These are phyloP conservation scores for Indri indri DNA, from an alignment of 2,113 vertebrate genomes.

Conservation along the genomic window DNA sequence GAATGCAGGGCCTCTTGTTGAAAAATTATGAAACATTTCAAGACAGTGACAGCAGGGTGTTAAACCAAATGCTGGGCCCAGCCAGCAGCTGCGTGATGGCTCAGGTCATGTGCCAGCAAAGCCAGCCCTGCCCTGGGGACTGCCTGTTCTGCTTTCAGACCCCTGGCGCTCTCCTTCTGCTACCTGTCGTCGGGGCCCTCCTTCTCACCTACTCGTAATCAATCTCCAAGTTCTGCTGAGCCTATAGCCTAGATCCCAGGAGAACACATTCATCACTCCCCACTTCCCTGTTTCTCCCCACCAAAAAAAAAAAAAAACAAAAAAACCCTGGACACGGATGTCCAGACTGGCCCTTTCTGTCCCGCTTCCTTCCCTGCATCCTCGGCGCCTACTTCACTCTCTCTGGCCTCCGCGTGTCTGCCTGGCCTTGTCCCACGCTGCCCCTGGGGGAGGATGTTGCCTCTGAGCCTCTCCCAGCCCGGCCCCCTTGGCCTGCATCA, in stretches of 20 bases:
- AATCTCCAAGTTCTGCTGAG: neutral
- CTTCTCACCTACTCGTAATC: neutral
- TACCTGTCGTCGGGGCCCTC: accelerated
- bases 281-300: neutral
- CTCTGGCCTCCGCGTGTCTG: neutral
- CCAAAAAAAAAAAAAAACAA: no score
- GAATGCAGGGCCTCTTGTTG: neutral
- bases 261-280: neutral
- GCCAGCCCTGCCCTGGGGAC: neutral
- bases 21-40: neutral
- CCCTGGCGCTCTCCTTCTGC: neutral
- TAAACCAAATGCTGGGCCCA: no score
- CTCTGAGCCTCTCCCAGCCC: neutral
- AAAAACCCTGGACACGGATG: neutral
- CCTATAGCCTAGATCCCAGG: neutral
- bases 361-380: neutral
- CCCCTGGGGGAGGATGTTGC: no score
- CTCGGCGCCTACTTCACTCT: neutral
- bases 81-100: accelerated
- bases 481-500: neutral
- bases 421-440: neutral
- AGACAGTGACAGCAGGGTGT: neutral
- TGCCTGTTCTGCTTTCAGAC: neutral
- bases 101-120: neutral
- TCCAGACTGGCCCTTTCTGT: neutral